Conservation (phyloP, 1,140 invertebrate genomes). For the Brachionus paranguensis region DNA sequence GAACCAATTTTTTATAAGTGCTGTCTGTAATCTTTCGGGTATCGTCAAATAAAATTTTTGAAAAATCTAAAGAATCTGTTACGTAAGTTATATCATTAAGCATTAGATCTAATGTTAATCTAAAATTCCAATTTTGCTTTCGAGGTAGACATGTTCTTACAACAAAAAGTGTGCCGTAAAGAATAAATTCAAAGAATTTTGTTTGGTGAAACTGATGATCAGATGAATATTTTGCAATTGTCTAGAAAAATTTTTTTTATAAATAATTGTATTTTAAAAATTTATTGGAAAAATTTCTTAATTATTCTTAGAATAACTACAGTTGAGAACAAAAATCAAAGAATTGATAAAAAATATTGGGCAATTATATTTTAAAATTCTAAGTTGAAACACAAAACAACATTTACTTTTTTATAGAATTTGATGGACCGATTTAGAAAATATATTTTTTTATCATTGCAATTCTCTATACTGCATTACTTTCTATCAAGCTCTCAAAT, state of each 20-base stretch:
- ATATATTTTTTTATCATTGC: too few species aligned
- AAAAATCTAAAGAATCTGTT: conserved; percentile 17
- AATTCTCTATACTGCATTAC: too few species aligned
- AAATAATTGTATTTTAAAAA: too few species aligned
- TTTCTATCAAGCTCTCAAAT: too few species aligned
- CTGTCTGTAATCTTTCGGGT: not conserved
- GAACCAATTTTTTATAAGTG: not conserved
- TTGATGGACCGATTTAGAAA: too few species aligned
- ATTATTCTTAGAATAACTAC: too few species aligned
- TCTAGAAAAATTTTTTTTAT: not conserved
- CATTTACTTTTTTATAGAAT: too few species aligned
- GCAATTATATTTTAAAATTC: too few species aligned
- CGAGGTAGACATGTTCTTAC: not conserved
- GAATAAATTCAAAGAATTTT: conserved; percentile 27
- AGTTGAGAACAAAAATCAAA: too few species aligned
- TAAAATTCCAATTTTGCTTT: conserved; percentile 12
- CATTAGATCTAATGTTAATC: conserved; percentile 8
- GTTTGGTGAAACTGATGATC: conserved; percentile 27
- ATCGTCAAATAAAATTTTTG: conserved; percentile 17
- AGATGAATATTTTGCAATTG: conserved; percentile 19
- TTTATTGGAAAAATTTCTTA: too few species aligned
- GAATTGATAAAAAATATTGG: too few species aligned
- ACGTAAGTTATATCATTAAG: conserved; percentile 17
- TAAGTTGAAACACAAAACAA: too few species aligned
- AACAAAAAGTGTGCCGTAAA: conserved; percentile 1